Evolutionary conservation across 2,888 invertebrate genomes (phyloP), one percentile per base, ranked within the genome.

Genomic region (Protonemura montana): DNA sequence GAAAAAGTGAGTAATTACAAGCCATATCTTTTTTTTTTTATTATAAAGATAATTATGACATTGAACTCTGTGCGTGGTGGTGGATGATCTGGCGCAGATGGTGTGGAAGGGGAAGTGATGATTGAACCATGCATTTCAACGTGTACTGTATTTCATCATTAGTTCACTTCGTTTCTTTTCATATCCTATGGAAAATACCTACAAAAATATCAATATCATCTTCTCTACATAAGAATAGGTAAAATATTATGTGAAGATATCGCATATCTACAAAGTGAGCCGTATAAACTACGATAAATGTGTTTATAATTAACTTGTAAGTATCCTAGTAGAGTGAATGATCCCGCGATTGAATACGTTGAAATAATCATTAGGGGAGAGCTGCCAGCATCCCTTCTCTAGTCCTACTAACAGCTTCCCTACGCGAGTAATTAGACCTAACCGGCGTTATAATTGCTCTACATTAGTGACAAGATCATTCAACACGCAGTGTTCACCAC

Each of bases 1-100:
- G 30, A n/a, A 81, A 84, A 29, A 82, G 76, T 84, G 42, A 84
- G 59, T 83, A 59, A 84, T 84, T 76, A 42, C 30, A 84, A 76
- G 76, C 82, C 82, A 76, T 76, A 84, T 84, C 84, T 84, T 76
- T 28, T n/a, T 59, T 59, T 59, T 16, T 35, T n/a, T n/a, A n/a
- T n/a, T n/a, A n/a, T n/a, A n/a, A n/a, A n/a, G n/a, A 35, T 27
- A 78, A 78, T 78, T 27, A 78, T 78, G 28, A 27, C 78, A 78
- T 78, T 3, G n/a, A 26, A 78, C 26, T 27, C 10, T 78, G 26
- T 7, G 78, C 28, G 78, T 16, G 26, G 16, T 25, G 78, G 28
- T 27, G 28, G 78, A 26, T 78, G 26, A 27, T 26, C 78, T 26
- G 26, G 16, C 27, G 78, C 78, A 28, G 27, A 26, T 26, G 27